Conservation (phyloP, 2,113 vertebrate species). For the Tragelaphus buxtoni region DNA sequence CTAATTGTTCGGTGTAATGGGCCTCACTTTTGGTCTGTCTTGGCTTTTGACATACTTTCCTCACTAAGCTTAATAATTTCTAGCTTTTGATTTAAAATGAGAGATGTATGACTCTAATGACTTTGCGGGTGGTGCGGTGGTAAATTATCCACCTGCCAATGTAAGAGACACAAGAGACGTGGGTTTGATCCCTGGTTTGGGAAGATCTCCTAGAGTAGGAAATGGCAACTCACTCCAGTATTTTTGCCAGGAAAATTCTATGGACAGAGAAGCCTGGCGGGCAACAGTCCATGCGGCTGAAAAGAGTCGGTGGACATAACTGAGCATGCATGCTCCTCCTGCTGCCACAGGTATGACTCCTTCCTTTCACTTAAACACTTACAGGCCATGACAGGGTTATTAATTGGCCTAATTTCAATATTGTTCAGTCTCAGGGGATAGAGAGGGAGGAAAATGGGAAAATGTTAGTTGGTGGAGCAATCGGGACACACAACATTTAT, state of each 20-base stretch:
- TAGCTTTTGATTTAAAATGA: not conserved
- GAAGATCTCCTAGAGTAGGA: not conserved
- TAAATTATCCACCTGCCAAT: not conserved
- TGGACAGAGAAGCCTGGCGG: not conserved
- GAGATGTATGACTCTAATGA: not conserved
- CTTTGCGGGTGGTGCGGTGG: not conserved
- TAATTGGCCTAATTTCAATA: not conserved
- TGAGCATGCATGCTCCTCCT: fast-evolving
- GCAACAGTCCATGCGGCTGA: not conserved
- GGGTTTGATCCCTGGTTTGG: not conserved
- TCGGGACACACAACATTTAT: not conserved
- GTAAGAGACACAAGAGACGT: not conserved
- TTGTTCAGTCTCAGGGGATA: not conserved
- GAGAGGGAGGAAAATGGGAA: not conserved
- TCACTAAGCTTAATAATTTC: not conserved
- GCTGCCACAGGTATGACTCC: not conserved
- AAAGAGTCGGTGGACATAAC: not conserved
- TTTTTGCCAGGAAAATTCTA: not conserved
- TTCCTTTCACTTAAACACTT: not conserved
- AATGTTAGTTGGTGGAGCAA: not conserved
- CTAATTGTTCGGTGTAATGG: not conserved
- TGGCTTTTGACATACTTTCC: not conserved
- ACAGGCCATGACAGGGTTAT: not conserved
- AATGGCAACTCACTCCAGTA: not conserved
- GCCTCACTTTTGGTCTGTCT: not conserved